Evolutionary conservation across 2,113 vertebrate species (phyloP), one percentile per base, ranked within the genome.

Genomic region (Megaceryle torquata): DNA sequence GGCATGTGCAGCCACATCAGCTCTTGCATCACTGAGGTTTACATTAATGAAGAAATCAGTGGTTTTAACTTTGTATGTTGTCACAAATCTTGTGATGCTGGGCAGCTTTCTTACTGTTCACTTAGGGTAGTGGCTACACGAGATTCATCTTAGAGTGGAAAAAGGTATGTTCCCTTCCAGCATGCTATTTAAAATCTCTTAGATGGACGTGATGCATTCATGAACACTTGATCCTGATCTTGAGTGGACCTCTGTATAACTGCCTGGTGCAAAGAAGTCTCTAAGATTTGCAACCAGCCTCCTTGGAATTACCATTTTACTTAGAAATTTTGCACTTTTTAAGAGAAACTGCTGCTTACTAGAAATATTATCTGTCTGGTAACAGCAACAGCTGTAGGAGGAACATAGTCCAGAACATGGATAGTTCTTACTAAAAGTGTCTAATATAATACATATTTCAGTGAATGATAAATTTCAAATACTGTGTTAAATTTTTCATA

Each of bases 181-280:
- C 21, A 6, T 14, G 4, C 6, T 19, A 65, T 89, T 79, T 16
- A 21, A 75, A 28, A 46, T 75, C 29, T 87, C 8, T 18, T 51
- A 28, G 15, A 6, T 82, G 59, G 29, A 16, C 1, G 1, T 0
- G 0, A 35, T 70, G 9, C 2, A 1, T 63, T 88, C 37, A 18
- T 51, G 28, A 60, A 46, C 13, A 13, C 28, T 75, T 82, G 63
- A 28, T 72, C 26, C 41, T 61, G 5, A n/a, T 37, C n/a, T 64
- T 65, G 28, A 3, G 5, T n/a, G 44, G n/a, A 78, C 21, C 20
- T 35, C 16, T 53, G 56, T 84, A 4, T 53, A 63, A 15, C 28
- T 71, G 9, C 21, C 9, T 5, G 4, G 9, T 80, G 51, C 28
- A 59, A 76, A 82, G 24, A 13, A 17, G 5, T 59, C 41, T 19